A percentile compares a stretch with the other conserved stretches of the same genome.
These are phyloP conservation scores for Telenomus remus DNA, from an alignment of 1,140 invertebrate species.

Conservation along the genomic window DNA sequence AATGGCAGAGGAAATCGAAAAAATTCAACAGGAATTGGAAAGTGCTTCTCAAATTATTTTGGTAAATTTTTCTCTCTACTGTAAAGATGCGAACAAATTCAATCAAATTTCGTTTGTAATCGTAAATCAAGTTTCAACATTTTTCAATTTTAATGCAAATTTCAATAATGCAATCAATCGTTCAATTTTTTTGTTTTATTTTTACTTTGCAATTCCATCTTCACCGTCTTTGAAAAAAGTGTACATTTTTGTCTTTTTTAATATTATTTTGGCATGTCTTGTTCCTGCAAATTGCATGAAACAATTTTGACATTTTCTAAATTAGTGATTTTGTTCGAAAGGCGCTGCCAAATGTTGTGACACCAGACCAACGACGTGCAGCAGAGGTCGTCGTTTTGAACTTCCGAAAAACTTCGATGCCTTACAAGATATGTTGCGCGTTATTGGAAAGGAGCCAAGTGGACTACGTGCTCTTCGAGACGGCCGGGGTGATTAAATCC, in stretches of 20 bases:
- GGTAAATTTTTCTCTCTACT: slow-evolving; percentile 72
- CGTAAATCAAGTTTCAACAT: too few relatives aligned
- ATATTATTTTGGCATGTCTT: not conserved
- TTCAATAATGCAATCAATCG: too few relatives aligned
- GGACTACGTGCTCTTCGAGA: slow-evolving; percentile 92
- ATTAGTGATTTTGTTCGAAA: not conserved
- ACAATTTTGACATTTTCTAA: too few relatives aligned
- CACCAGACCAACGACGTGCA: slow-evolving; percentile 83
- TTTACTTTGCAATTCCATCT: too few relatives aligned
- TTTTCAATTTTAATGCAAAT: not conserved
- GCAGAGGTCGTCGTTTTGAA: slow-evolving; percentile 88
- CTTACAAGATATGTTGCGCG: slow-evolving; percentile 87
- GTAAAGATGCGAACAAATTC: not conserved
- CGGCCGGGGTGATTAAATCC: slow-evolving; percentile 88
- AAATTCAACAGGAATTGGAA: slow-evolving; percentile 79
- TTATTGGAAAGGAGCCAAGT: slow-evolving; percentile 86
- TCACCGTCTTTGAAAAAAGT: too few relatives aligned
- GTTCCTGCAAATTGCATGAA: not conserved
- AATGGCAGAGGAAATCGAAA: slow-evolving; percentile 58
- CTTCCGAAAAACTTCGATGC: slow-evolving; percentile 88
- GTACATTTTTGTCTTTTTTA: too few relatives aligned
- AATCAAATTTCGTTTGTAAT: too few relatives aligned
- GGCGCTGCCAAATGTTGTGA: slow-evolving; percentile 89
- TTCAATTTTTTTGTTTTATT: too few relatives aligned
- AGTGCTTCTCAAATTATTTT: slow-evolving; percentile 81